Conservation (phyloP, 2,888 invertebrate genomes). For the Xanthia togata region DNA sequence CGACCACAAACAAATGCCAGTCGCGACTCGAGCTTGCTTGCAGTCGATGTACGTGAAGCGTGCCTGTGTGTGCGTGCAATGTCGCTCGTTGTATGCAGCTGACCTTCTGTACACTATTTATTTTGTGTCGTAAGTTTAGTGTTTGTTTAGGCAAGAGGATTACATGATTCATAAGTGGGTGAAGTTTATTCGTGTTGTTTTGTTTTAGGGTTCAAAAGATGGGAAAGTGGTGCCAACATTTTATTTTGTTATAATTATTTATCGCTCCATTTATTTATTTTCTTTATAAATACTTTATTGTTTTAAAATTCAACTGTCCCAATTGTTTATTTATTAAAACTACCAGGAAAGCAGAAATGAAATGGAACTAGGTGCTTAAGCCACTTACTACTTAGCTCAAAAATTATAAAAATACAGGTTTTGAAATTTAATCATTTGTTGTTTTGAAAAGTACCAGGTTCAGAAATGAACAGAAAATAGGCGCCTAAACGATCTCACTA, state of each 20-base stretch:
- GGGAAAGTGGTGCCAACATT: not conserved
- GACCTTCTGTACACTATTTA: slow-evolving; percentile 19
- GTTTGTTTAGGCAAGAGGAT: slow-evolving; percentile 35
- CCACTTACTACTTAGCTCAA: no score
- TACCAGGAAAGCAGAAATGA: no score
- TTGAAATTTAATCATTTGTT: no score
- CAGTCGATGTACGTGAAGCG: not conserved
- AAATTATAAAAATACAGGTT: no score
- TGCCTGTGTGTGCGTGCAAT: slow-evolving; percentile 11
- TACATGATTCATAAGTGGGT: slow-evolving; percentile 52
- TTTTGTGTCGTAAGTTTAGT: slow-evolving; percentile 25
- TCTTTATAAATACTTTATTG: no score
- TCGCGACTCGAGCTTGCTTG: not conserved
- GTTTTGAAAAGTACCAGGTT: no score
- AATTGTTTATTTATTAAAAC: no score
- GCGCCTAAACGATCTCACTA: no score
- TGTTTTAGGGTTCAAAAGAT: slow-evolving; percentile 38
- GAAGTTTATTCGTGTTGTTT: slow-evolving; percentile 49
- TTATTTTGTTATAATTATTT: slow-evolving; percentile 16
- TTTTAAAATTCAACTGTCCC: no score
- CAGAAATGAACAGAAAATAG: no score
- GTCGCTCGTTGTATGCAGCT: not conserved
- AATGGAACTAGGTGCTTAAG: no score
- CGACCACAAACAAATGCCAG: slow-evolving; percentile 11
- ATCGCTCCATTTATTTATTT: not conserved